phyloP scores from a whole-genome alignment of 2,797 vertebrate genomes.

The Parambassis ranga region DNA sequence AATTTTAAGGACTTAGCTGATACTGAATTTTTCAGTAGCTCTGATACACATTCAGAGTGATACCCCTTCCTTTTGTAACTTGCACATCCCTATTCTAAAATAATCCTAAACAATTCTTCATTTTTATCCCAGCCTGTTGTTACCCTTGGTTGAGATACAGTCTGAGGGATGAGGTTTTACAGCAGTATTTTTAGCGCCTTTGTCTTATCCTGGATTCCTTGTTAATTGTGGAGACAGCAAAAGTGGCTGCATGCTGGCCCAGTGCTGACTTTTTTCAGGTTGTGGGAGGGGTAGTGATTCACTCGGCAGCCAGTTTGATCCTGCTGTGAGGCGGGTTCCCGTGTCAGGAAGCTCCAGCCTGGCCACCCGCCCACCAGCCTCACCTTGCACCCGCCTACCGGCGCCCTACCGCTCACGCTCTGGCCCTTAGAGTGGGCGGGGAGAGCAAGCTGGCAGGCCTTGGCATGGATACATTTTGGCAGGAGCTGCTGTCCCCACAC shows the following conservation, averaged over 20 bases:
- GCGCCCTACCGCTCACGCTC: slow-evolving; percentile 76
- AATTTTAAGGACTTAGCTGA: slow-evolving; percentile 62
- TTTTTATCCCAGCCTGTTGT: slow-evolving; percentile 5
- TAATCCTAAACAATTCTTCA: slow-evolving; percentile 6
- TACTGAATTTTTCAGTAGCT: slow-evolving; percentile 49
- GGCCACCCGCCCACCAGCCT: slow-evolving; percentile 81
- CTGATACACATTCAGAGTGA: slow-evolving; percentile 43
- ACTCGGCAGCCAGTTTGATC: slow-evolving; percentile 78
- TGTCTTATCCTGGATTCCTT: slow-evolving; percentile 52
- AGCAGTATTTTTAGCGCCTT: slow-evolving; percentile 54
- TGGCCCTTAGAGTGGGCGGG: slow-evolving; percentile 81
- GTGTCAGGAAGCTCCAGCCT: slow-evolving; percentile 83
- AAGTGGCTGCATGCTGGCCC: slow-evolving; percentile 63
- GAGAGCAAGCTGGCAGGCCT: slow-evolving; percentile 76
- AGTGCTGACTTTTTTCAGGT: slow-evolving; percentile 64
- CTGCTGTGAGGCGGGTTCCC: slow-evolving; percentile 78
- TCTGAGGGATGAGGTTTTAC: slow-evolving; percentile 21
- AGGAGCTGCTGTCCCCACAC: slow-evolving; percentile 75
- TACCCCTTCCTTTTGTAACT: slow-evolving; percentile 17
- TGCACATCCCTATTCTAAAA: slow-evolving; percentile 7
- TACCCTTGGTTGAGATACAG: slow-evolving; percentile 16
- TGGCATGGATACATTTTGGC: slow-evolving; percentile 75
- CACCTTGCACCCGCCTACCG: slow-evolving; percentile 79
- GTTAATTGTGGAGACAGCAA: slow-evolving; percentile 68
- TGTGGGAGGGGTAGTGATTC: slow-evolving; percentile 82